Conservation (phyloP, 2,888 invertebrate genomes). For the Volucella bombylans region DNA sequence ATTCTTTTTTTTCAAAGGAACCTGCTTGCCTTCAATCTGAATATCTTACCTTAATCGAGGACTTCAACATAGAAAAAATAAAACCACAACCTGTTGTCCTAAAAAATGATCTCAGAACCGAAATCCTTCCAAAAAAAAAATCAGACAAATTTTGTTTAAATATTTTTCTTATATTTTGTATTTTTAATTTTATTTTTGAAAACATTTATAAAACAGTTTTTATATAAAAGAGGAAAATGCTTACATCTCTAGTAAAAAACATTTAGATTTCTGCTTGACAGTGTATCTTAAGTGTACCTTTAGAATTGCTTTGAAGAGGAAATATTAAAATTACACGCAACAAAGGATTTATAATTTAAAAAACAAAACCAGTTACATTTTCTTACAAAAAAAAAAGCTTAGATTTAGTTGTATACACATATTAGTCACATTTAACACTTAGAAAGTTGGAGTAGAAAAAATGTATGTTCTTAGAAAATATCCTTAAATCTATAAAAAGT, state of each 20-base stretch:
- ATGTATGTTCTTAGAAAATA: conserved; percentile 19
- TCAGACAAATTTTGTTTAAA: not conserved
- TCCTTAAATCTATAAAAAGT: conserved; percentile 58
- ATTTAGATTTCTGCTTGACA: not conserved
- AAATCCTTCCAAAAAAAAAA: not conserved
- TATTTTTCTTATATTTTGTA: not conserved
- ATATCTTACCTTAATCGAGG: too few relatives aligned
- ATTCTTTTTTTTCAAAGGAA: too few relatives aligned
- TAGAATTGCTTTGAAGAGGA: conserved; percentile 6
- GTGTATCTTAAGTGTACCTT: conserved; percentile 1
- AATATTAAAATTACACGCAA: conserved; percentile 18
- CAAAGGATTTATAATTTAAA: conserved; percentile 1
- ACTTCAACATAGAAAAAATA: too few relatives aligned
- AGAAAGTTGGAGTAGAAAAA: conserved; percentile 49
- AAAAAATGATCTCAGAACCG: too few relatives aligned
- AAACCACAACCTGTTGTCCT: too few relatives aligned
- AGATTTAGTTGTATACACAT: conserved; percentile 9
- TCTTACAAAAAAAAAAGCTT: conserved; percentile 51
- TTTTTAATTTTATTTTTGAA: not conserved
- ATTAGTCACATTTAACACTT: conserved; percentile 52
- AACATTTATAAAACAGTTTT: conserved; percentile 22
- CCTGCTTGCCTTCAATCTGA: too few relatives aligned
- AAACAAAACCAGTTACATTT: not conserved
- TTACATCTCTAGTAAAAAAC: conserved; percentile 13
- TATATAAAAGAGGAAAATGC: conserved; percentile 22